Evolutionary conservation across 2,113 vertebrate species (phyloP).

Genomic region (Nesoenas mayeri): DNA sequence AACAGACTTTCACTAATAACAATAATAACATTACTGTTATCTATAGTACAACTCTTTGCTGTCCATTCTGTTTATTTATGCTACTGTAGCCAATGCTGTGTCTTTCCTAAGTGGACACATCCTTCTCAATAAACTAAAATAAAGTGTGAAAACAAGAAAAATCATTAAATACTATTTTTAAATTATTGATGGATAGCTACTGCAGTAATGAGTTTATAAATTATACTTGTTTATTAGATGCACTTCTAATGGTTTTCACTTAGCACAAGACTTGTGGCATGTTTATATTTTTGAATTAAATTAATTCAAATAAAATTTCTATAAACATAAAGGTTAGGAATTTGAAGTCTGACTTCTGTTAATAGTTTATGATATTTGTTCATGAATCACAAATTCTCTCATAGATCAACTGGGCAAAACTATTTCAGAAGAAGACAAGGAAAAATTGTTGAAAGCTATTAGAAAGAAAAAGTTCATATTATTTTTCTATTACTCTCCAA

Average conservation of each 20-base stretch:
- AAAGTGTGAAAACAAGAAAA: not conserved
- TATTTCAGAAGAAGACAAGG: not conserved
- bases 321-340: not conserved
- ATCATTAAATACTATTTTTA: not conserved
- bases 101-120: not conserved
- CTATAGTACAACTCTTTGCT: not conserved
- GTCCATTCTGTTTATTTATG: not conserved
- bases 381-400: not conserved
- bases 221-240: not conserved
- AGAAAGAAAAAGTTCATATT: not conserved
- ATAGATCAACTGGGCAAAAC: not conserved
- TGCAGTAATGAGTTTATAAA: not conserved
- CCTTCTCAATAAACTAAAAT: not conserved
- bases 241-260: not conserved
- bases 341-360: not conserved
- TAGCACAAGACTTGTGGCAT: not conserved
- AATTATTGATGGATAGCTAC: not conserved
- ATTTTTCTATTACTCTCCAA: not conserved
- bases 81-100: not conserved
- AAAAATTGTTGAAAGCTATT: not conserved
- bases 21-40: not conserved
- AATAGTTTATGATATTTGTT: not conserved
- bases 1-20: not conserved
- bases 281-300: not conserved
- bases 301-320: not conserved